A percentile compares a stretch with the other conserved stretches of the same genome.
Conservation (phyloP, 2,797 vertebrate genomes). For the Garrulus glandarius region DNA sequence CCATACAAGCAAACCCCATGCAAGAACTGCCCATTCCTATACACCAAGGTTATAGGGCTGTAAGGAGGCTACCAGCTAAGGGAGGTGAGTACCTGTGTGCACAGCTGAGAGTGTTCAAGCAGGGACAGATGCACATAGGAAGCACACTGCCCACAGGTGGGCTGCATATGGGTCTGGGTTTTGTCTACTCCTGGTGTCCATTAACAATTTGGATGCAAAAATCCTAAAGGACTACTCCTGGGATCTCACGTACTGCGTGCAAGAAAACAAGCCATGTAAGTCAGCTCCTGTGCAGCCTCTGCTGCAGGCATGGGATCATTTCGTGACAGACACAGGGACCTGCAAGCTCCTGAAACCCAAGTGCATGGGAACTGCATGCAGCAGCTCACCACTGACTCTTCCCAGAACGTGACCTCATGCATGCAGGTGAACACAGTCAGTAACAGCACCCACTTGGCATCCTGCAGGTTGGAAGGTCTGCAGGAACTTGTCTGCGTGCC, state of each 20-base stretch:
- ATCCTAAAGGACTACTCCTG: not conserved
- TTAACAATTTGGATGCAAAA: not conserved
- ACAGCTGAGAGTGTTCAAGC: not conserved
- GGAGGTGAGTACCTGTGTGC: not conserved
- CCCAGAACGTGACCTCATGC: not conserved
- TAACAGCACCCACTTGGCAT: not conserved
- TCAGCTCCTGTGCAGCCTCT: not conserved
- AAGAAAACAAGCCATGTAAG: not conserved
- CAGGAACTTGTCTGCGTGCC: not conserved
- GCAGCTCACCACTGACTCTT: not conserved
- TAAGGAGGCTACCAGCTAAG: not conserved
- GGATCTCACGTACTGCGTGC: fast-evolving
- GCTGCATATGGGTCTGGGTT: not conserved
- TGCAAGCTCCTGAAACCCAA: not conserved
- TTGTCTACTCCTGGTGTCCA: not conserved
- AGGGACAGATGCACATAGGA: not conserved
- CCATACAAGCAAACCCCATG: not conserved
- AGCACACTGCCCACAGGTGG: not conserved
- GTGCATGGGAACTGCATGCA: fast-evolving
- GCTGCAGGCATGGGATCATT: fast-evolving
- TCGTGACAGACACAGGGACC: not conserved
- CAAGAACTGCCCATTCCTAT: not conserved
- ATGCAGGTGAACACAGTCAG: not conserved
- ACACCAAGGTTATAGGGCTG: not conserved
- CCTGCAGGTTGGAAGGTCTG: not conserved